Conservation (phyloP, 23 tunicate genomes). For the Trididemnum clinides region DNA sequence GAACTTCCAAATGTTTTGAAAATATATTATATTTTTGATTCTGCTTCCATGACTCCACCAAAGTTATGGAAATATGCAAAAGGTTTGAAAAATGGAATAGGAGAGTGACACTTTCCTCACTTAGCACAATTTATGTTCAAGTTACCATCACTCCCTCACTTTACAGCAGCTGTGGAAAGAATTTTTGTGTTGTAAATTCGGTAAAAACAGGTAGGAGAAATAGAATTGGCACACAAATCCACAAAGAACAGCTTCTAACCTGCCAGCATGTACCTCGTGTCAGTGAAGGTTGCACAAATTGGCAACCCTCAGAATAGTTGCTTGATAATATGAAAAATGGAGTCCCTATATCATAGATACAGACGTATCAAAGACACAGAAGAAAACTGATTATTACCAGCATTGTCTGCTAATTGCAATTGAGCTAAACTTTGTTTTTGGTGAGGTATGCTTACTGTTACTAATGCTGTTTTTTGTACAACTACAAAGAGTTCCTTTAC, state of each 20-base stretch:
- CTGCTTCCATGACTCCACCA: not conserved
- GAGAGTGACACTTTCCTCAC: not conserved
- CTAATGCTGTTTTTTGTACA: no score
- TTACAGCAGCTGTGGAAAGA: not conserved
- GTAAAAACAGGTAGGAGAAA: no score
- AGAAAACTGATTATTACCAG: no score
- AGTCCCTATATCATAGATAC: not conserved
- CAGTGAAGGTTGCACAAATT: slow-evolving; percentile 4
- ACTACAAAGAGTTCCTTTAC: no score
- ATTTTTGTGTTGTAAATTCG: no score
- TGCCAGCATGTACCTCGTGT: not conserved
- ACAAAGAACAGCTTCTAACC: not conserved
- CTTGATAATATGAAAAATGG: not conserved
- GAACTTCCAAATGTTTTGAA: not conserved
- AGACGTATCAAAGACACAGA: not conserved
- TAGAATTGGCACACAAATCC: no score
- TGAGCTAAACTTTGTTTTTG: no score
- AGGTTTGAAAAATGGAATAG: not conserved
- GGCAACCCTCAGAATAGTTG: not conserved
- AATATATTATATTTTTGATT: not conserved
- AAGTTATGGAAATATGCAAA: not conserved
- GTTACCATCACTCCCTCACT: not conserved
- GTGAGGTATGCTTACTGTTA: no score
- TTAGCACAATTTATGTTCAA: not conserved
- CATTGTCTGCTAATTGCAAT: no score